These are phyloP conservation scores for Chiloscyllium punctatum DNA, from an alignment of 2,797 vertebrate genomes.

Conservation along the genomic window DNA sequence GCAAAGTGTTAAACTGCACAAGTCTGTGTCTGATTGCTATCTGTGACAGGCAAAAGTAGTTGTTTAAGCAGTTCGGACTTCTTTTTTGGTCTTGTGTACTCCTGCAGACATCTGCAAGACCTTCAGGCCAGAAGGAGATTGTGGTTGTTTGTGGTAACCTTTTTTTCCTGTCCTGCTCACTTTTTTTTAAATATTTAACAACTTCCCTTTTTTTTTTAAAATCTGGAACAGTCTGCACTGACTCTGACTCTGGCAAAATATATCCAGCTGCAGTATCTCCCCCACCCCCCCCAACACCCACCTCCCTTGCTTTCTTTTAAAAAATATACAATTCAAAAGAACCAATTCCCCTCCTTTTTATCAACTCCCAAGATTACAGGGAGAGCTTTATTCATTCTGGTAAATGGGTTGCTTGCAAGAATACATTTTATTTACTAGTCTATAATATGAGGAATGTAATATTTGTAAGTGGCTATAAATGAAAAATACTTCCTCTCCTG, in stretches of 20 bases:
- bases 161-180: too few species aligned
- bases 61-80: background rate
- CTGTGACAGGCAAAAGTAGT: background rate
- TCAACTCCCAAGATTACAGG: background rate
- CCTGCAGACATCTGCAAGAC: background rate
- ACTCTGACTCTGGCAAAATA: background rate
- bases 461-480: background rate
- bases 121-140: background rate
- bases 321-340: background rate
- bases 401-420: background rate
- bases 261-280: background rate
- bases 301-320: background rate
- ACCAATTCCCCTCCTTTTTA: background rate
- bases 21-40: background rate
- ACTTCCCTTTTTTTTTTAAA: too few species aligned
- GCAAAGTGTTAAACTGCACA: background rate
- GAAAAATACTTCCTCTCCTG: background rate
- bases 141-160: background rate
- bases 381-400: background rate
- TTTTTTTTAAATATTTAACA: too few species aligned
- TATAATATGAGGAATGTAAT: background rate
- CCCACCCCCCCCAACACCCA: too few species aligned
- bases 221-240: background rate
- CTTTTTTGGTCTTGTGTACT: background rate
- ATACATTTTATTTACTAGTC: background rate